phyloP scores from a whole-genome alignment of 2,888 invertebrate species.

The Actias luna region DNA sequence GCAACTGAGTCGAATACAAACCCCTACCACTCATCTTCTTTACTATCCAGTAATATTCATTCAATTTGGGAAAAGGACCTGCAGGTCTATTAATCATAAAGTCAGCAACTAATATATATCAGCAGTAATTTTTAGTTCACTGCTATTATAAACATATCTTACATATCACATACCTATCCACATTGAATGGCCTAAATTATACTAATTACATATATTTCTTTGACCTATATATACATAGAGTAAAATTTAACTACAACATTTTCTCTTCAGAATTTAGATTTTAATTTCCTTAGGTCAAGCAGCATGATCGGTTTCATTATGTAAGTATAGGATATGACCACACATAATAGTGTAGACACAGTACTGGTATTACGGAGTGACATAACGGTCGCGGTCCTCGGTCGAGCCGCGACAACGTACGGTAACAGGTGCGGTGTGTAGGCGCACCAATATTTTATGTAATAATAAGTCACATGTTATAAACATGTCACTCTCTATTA shows the following conservation, averaged over 20 bases:
- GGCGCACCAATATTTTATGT: background rate
- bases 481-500: slow-evolving; percentile 22
- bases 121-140: too few species aligned
- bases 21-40: too few species aligned
- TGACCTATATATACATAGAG: background rate
- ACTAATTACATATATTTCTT: background rate
- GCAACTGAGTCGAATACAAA: too few species aligned
- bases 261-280: background rate
- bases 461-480: background rate
- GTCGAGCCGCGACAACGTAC: slow-evolving; percentile 36
- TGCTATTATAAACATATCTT: too few species aligned
- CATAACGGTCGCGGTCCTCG: slow-evolving; percentile 70
- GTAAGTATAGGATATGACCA: background rate
- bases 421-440: slow-evolving; percentile 49
- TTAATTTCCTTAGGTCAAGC: background rate
- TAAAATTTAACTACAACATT: background rate
- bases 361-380: slow-evolving; percentile 67
- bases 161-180: too few species aligned
- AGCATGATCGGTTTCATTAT: background rate
- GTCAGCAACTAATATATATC: too few species aligned
- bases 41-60: too few species aligned
- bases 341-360: slow-evolving; percentile 53
- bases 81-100: too few species aligned
- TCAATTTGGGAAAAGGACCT: too few species aligned
- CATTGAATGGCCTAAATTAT: too few species aligned